These are phyloP conservation scores for Formica exsecta DNA, from an alignment of 1,140 invertebrate species.

Conservation along the genomic window DNA sequence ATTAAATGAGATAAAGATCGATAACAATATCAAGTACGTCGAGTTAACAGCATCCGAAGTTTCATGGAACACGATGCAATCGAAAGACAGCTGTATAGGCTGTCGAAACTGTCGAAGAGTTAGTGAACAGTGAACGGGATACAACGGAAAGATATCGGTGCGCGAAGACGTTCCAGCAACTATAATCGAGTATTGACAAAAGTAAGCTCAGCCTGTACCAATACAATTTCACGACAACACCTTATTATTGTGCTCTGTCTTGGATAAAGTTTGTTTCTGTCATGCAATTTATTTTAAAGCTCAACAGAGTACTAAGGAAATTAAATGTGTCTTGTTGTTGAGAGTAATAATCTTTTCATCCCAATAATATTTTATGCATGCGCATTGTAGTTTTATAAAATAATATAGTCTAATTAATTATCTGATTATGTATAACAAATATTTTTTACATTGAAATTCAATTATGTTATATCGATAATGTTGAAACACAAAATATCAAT, in stretches of 20 bases:
- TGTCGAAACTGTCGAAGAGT: conserved; percentile 58
- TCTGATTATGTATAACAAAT: neutral
- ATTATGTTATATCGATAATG: too few species aligned
- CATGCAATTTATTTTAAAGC: neutral
- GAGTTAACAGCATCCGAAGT: conserved; percentile 44
- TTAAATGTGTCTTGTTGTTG: conserved; percentile 1
- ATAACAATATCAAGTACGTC: conserved; percentile 19
- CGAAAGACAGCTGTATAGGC: conserved; percentile 12
- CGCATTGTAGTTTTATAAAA: neutral
- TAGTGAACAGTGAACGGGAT: conserved; percentile 27
- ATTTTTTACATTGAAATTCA: neutral
- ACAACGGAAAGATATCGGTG: conserved; percentile 28
- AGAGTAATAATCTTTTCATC: neutral
- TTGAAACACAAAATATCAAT: too few species aligned
- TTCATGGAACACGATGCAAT: conserved; percentile 23
- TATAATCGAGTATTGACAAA: conserved; percentile 50
- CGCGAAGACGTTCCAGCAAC: conserved; percentile 45
- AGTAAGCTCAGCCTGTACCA: conserved; percentile 18
- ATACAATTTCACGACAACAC: neutral
- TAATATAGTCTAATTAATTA: neutral
- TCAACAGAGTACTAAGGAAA: neutral
- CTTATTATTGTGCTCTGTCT: conserved; percentile 13
- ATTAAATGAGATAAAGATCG: conserved; percentile 33
- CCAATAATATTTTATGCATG: conserved; percentile 14
- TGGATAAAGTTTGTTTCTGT: neutral